Conservation (phyloP, 2,113 vertebrate genomes). For the Xerus inauris region DNA sequence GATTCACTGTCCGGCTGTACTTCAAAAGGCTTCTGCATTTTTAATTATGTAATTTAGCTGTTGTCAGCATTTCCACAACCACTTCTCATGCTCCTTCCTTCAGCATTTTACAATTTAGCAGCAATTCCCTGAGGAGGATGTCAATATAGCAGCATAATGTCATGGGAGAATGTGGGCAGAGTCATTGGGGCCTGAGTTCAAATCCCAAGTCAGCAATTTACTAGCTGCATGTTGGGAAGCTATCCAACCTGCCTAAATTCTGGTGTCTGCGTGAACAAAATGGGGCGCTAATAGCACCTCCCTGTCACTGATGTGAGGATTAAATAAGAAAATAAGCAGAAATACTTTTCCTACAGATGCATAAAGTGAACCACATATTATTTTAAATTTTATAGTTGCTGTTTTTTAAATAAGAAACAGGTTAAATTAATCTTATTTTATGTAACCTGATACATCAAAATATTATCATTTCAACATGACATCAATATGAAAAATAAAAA, state of each 20-base stretch:
- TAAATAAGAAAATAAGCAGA: not conserved
- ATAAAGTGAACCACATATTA: not conserved
- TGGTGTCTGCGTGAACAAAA: constrained; percentile 14
- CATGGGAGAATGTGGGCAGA: not conserved
- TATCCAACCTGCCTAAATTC: not conserved
- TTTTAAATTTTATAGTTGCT: constrained; percentile 16
- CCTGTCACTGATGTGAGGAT: not conserved
- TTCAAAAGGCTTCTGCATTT: constrained; percentile 51
- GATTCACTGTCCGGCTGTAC: not conserved
- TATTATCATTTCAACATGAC: not conserved
- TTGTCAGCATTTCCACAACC: constrained; percentile 47
- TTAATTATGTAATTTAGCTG: constrained; percentile 17
- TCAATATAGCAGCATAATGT: not conserved
- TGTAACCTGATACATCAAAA: not conserved
- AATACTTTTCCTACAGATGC: not conserved
- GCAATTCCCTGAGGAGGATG: constrained; percentile 36
- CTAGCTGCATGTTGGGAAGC: not conserved
- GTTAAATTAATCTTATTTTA: not conserved
- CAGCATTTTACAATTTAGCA: constrained; percentile 40
- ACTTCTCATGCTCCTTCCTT: constrained; percentile 52
- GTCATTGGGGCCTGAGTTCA: not conserved
- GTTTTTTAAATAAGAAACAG: not conserved
- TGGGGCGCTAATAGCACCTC: not conserved
- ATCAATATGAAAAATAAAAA: not conserved
- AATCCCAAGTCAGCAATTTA: not conserved